A percentile compares a stretch with the other conserved stretches of the same genome.
phyloP scores from a whole-genome alignment of 1,140 invertebrate species.

The Calliphora vicina region DNA sequence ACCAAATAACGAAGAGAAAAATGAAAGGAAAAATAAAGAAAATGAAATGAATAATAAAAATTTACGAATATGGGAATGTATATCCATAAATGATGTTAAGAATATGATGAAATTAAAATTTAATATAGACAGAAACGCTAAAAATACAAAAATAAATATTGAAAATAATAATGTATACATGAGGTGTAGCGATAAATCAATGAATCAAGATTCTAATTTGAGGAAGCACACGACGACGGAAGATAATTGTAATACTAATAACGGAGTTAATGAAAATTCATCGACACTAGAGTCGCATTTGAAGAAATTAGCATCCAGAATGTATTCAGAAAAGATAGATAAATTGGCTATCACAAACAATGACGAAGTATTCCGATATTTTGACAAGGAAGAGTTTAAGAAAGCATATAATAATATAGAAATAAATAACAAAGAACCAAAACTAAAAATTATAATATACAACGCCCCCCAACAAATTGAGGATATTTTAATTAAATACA shows the following conservation, averaged over 20 bases:
- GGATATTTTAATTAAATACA: background rate
- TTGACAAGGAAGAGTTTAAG: conserved; percentile 16
- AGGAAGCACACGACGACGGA: background rate
- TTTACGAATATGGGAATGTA: conserved; percentile 24
- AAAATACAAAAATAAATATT: background rate
- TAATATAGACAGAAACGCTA: background rate
- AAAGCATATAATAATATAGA: background rate
- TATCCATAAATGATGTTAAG: conserved; percentile 6
- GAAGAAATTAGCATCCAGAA: background rate
- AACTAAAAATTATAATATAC: conserved; percentile 8
- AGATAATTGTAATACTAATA: background rate
- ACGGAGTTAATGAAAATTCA: background rate
- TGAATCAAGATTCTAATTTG: background rate
- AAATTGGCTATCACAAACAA: conserved; percentile 2
- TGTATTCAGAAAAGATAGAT: background rate
- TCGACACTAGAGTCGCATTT: background rate
- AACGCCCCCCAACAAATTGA: background rate
- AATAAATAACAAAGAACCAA: background rate
- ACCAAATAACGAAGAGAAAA: background rate
- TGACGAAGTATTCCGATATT: conserved; percentile 7
- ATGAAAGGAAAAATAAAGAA: background rate
- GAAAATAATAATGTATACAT: conserved; percentile 5
- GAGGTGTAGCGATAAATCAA: background rate
- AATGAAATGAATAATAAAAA: background rate
- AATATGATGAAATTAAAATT: conserved; percentile 17